Conservation (phyloP, 2,888 invertebrate genomes). For the Troglohyphantes excavatus region DNA sequence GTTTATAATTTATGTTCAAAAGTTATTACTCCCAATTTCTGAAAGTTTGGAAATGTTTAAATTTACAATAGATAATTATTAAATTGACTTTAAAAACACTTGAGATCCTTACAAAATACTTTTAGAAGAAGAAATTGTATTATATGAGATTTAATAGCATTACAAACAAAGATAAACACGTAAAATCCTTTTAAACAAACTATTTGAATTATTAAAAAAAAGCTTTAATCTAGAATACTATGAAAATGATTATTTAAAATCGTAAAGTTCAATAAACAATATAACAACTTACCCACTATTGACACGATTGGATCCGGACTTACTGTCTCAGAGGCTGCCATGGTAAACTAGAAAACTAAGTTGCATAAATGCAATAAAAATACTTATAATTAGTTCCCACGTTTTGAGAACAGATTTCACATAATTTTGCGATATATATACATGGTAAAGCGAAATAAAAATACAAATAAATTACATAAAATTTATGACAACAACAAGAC, state of each 20-base stretch:
- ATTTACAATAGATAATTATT: no score
- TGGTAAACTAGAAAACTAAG: conserved; percentile 38
- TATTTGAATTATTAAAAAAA: background rate
- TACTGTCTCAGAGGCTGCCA: conserved; percentile 69
- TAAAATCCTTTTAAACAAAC: no score
- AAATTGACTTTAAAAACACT: no score
- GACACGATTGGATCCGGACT: conserved; percentile 67
- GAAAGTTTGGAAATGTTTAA: no score
- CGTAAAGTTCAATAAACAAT: background rate
- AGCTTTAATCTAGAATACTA: background rate
- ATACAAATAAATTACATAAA: conserved; percentile 7
- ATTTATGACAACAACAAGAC: conserved; percentile 40
- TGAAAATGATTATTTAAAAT: no score
- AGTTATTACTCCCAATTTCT: no score
- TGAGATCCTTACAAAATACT: no score
- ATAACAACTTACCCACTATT: conserved; percentile 55
- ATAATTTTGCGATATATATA: background rate
- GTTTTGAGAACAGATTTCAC: conserved; percentile 7
- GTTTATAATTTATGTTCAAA: no score
- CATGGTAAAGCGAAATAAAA: conserved; percentile 23
- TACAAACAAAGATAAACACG: background rate
- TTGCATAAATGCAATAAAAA: background rate
- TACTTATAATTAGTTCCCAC: background rate
- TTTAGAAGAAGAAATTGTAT: no score
- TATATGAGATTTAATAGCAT: no score